Evolutionary conservation across 2,113 vertebrate species (phyloP), one percentile per base, ranked within the genome.

Genomic region (Pelvicachromis taeniatus): DNA sequence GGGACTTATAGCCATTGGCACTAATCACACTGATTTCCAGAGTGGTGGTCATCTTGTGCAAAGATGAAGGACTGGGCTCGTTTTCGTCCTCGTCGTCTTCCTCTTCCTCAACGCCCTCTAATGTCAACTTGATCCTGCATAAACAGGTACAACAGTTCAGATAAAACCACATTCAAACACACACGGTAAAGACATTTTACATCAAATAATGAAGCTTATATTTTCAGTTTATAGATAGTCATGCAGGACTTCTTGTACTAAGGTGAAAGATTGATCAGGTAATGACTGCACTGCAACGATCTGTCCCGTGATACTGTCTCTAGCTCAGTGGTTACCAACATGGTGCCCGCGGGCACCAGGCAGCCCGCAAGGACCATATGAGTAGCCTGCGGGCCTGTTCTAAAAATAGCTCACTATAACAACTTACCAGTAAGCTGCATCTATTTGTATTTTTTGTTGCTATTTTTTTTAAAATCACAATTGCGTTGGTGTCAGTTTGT

Each of bases 81-180:
- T 96, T 96, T 2, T 95, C 94, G 0, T 97, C 96, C 0, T 98
- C 97, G 0, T 96, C 94, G 0, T 97, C 97, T 78, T 97, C 97
- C 81, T 98, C 96, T 77, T 99, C 97, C 79, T 99, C 98, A 12
- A 97, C 10, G n/a, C 98, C 99, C 92, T 97, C 99, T n/a, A 99
- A 80, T 42, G 96, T 97, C 90, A 99, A 82, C 92, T 99, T 99
- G 70, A 95, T 95, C 86, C 95, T 95, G 86, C 9, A 61, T 2
- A 9, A 29, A 19, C 14, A 54, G 19, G 29, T 11, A 14, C 16
- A 31, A 50, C 9, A 29, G 16, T 73, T 29, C 42, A 73, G 42
- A 50, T 50, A 19, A 73, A 73, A 48, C n/a, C 68, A 11, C 65
- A 9, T 45, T 70, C 65, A 70, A 45, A 70, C 65, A 73, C 23